Conservation (phyloP, 1,140 invertebrate genomes). For the Maconellicoccus hirsutus region DNA sequence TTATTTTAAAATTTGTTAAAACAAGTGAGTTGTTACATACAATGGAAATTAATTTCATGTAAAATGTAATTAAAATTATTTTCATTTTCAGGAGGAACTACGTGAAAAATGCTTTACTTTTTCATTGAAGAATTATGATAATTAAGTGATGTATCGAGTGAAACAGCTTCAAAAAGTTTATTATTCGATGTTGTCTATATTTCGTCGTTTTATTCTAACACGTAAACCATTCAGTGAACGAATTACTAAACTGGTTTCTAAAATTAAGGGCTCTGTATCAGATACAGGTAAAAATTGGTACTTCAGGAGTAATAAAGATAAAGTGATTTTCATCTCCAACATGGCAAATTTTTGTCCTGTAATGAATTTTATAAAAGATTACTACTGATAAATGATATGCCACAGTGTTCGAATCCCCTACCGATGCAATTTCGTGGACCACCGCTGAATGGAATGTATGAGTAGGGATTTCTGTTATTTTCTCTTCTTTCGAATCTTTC, state of each 20-base stretch:
- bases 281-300: conserved; percentile 33
- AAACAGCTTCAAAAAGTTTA: too few species aligned
- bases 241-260: neutral
- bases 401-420: neutral
- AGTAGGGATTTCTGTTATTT: conserved; percentile 35
- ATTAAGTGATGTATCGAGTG: too few species aligned
- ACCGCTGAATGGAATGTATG: neutral
- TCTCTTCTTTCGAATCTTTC: conserved; percentile 56
- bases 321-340: conserved; percentile 44
- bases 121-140: too few species aligned
- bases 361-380: too few species aligned
- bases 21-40: neutral
- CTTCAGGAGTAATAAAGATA: conserved; percentile 40
- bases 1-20: conserved; percentile 3
- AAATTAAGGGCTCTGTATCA: neutral
- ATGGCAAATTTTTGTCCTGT: conserved; percentile 46
- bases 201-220: neutral
- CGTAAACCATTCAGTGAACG: neutral
- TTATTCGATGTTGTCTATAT: neutral
- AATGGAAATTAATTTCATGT: too few species aligned
- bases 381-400: too few species aligned
- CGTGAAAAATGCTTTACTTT: too few species aligned
- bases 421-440: neutral
- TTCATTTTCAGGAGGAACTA: too few species aligned
- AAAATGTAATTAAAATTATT: too few species aligned